Percentiles rank a stretch among this genome's conserved stretches.
Conservation (phyloP, 2,113 vertebrate species). For the Solea senegalensis region DNA sequence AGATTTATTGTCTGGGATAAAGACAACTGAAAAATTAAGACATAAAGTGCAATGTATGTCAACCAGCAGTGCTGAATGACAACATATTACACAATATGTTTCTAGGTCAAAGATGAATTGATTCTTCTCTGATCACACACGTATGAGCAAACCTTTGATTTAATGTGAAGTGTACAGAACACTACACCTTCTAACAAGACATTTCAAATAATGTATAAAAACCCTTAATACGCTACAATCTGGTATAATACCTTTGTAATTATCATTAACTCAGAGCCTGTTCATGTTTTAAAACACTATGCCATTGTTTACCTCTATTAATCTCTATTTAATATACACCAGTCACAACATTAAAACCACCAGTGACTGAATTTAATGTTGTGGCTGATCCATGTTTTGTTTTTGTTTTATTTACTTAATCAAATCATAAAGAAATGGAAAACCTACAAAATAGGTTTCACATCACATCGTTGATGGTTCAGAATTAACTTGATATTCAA, state of each 20-base stretch:
- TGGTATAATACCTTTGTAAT: background rate
- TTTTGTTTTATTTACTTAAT: too few relatives aligned
- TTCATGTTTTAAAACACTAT: background rate
- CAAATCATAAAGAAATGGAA: too few relatives aligned
- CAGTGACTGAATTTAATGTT: too few relatives aligned
- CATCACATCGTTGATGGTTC: too few relatives aligned
- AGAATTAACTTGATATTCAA: background rate
- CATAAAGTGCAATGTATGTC: constrained; percentile 30
- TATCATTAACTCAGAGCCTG: background rate
- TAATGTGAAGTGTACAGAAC: constrained; percentile 36
- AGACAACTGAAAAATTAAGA: constrained; percentile 48
- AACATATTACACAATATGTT: constrained; percentile 19
- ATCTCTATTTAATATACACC: constrained; percentile 12
- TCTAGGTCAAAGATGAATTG: constrained; percentile 49
- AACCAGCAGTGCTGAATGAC: background rate
- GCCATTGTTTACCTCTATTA: background rate
- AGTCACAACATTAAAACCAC: too few relatives aligned
- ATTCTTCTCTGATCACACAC: constrained; percentile 37
- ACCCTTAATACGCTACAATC: constrained; percentile 5
- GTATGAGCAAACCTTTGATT: constrained; percentile 72
- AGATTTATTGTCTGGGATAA: constrained; percentile 61
- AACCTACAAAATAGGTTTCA: too few relatives aligned
- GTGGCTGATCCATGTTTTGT: too few relatives aligned
- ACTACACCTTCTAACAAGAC: constrained; percentile 24
- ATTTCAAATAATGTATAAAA: constrained; percentile 47